phyloP scores from a whole-genome alignment of 2,888 invertebrate species.

The Ormyrus rosae region DNA sequence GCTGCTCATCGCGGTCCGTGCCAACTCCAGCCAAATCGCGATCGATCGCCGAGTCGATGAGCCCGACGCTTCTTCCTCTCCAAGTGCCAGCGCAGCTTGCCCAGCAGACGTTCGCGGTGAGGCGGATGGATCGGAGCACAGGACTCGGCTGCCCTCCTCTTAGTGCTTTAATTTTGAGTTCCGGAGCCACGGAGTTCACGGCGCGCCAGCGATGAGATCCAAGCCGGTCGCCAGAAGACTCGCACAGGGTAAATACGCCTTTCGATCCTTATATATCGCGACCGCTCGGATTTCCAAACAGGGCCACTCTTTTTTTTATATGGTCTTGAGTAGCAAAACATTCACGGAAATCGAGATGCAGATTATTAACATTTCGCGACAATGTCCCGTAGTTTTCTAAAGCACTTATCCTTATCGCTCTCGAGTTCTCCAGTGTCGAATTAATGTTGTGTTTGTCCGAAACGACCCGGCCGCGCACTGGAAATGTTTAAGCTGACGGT shows the following conservation, averaged over 20 bases:
- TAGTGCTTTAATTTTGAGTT: slow-evolving; percentile 71
- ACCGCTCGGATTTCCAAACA: too few species aligned
- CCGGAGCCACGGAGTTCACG: slow-evolving; percentile 43
- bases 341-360: too few species aligned
- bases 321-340: too few species aligned
- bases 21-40: not conserved
- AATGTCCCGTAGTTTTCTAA: too few species aligned
- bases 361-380: too few species aligned
- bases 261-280: too few species aligned
- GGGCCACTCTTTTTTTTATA: not conserved
- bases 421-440: too few species aligned
- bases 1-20: slow-evolving; percentile 23
- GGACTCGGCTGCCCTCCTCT: slow-evolving; percentile 55
- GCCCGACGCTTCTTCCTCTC: not conserved
- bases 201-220: slow-evolving; percentile 80
- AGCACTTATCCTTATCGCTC: too few species aligned
- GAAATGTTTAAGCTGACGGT: too few species aligned
- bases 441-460: too few species aligned
- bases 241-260: slow-evolving; percentile 80
- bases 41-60: slow-evolving; percentile 4
- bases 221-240: slow-evolving; percentile 85
- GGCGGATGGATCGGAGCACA: slow-evolving; percentile 72
- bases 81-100: not conserved
- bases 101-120: slow-evolving; percentile 29
- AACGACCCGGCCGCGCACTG: too few species aligned